A percentile compares a stretch with the other conserved stretches of the same genome.
Evolutionary conservation across 2,888 invertebrate genomes (phyloP).

Genomic region (Mythimna impura): DNA sequence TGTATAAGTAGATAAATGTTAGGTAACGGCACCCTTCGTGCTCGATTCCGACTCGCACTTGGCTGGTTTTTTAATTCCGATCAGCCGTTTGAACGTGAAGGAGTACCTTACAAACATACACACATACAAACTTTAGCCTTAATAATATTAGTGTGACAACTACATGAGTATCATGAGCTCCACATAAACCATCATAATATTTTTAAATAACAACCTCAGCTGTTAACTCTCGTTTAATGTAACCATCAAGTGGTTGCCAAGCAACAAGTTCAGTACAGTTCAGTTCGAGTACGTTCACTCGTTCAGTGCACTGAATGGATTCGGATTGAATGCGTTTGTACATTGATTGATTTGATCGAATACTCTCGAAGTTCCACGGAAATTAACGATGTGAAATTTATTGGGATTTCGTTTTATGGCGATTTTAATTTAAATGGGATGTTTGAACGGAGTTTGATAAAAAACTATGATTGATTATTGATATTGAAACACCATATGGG

Average conservation of each 20-base stretch:
- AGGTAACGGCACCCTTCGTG: too few species aligned
- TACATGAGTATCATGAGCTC: background rate
- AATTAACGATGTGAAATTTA: constrained; percentile 21
- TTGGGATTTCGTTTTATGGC: background rate
- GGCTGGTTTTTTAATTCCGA: too few species aligned
- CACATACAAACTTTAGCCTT: too few species aligned
- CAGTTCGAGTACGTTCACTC: constrained; percentile 14
- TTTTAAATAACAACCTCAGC: background rate
- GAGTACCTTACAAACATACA: too few species aligned
- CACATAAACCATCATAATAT: background rate
- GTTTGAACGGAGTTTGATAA: background rate
- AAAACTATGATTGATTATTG: background rate
- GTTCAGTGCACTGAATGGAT: constrained; percentile 31
- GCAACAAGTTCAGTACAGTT: constrained; percentile 39
- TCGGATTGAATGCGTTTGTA: constrained; percentile 20
- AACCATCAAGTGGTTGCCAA: constrained; percentile 16
- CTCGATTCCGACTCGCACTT: too few species aligned
- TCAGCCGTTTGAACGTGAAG: too few species aligned
- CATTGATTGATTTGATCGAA: constrained; percentile 42
- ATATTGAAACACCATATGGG: too few species aligned
- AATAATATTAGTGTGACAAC: background rate
- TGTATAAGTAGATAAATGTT: too few species aligned
- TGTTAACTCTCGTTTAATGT: background rate
- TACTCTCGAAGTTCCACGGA: constrained; percentile 29
- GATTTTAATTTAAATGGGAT: background rate